Percentiles rank a stretch among this genome's conserved stretches.
Conservation (phyloP, 2,888 invertebrate genomes). For the Zeuzera pyrina region DNA sequence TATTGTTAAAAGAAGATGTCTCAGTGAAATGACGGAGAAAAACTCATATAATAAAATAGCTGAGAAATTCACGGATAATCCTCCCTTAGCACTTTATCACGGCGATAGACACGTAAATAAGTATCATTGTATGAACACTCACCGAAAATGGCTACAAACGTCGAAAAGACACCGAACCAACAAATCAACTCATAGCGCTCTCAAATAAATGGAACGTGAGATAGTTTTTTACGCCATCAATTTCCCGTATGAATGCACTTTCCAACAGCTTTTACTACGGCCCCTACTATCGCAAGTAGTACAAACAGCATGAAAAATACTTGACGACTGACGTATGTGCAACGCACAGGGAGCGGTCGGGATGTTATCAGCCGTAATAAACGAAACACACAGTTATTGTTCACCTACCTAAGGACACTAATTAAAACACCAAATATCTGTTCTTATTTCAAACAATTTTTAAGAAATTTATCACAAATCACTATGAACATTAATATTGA, state of each 20-base stretch:
- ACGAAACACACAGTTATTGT: constrained; percentile 27
- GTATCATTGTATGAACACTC: constrained; percentile 36
- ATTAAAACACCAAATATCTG: constrained; percentile 37
- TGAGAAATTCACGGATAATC: constrained; percentile 15
- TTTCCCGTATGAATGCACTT: constrained; percentile 63
- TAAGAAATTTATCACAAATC: constrained; percentile 46
- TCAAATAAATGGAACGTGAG: constrained; percentile 50
- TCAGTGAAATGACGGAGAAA: too few species aligned
- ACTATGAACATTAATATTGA: constrained; percentile 46
- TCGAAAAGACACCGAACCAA: constrained; percentile 41
- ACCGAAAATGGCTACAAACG: constrained; percentile 68
- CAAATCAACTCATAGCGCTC: constrained; percentile 42
- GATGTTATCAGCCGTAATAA: constrained; percentile 44
- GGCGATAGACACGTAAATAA: constrained; percentile 46
- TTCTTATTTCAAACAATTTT: constrained; percentile 46
- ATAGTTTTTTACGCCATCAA: constrained; percentile 58
- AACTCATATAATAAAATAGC: not conserved
- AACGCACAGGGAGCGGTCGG: constrained; percentile 67
- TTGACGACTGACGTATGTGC: constrained; percentile 60
- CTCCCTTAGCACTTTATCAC: constrained; percentile 27
- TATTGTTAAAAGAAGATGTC: too few species aligned
- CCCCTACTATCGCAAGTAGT: constrained; percentile 60
- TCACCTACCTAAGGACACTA: constrained; percentile 31
- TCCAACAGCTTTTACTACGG: constrained; percentile 70
- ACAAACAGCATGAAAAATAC: constrained; percentile 69